Percentiles rank a stretch among this genome's conserved stretches.
These are phyloP conservation scores for Mormyrus lacerda DNA, from an alignment of 2,113 vertebrate genomes.

Conservation along the genomic window DNA sequence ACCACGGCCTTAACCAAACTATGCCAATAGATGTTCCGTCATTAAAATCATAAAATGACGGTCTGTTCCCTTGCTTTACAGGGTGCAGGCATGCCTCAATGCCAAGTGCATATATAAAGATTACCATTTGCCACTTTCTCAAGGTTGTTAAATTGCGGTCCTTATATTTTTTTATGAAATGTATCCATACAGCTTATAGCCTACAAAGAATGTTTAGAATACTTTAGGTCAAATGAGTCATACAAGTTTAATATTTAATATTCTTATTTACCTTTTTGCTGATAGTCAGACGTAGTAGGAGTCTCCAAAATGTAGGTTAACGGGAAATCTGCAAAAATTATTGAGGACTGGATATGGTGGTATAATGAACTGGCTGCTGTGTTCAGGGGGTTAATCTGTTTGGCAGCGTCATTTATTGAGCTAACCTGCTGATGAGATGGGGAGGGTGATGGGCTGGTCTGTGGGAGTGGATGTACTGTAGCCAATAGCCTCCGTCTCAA, in stretches of 20 bases:
- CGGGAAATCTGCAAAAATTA: background rate
- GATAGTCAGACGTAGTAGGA: background rate
- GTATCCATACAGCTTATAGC: background rate
- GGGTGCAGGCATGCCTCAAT: background rate
- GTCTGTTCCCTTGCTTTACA: background rate
- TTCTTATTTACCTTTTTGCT: background rate
- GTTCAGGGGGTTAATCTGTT: background rate
- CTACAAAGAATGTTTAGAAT: background rate
- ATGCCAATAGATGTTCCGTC: too few relatives aligned
- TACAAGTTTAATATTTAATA: background rate
- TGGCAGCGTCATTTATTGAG: background rate
- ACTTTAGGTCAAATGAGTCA: background rate
- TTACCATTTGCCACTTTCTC: background rate
- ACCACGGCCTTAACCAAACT: too few relatives aligned
- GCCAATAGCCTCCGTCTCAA: too few relatives aligned
- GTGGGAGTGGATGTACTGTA: too few relatives aligned
- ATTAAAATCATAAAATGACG: too few relatives aligned
- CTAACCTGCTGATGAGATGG: background rate
- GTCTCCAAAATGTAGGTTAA: background rate
- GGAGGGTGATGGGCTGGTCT: background rate
- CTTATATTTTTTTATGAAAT: background rate
- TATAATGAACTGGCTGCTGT: background rate
- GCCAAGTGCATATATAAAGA: background rate
- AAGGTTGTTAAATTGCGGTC: background rate
- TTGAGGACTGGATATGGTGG: background rate